A percentile compares a stretch with the other conserved stretches of the same genome.
These are phyloP conservation scores for Perognathus longimembris DNA, from an alignment of 2,113 vertebrate genomes.

Conservation along the genomic window DNA sequence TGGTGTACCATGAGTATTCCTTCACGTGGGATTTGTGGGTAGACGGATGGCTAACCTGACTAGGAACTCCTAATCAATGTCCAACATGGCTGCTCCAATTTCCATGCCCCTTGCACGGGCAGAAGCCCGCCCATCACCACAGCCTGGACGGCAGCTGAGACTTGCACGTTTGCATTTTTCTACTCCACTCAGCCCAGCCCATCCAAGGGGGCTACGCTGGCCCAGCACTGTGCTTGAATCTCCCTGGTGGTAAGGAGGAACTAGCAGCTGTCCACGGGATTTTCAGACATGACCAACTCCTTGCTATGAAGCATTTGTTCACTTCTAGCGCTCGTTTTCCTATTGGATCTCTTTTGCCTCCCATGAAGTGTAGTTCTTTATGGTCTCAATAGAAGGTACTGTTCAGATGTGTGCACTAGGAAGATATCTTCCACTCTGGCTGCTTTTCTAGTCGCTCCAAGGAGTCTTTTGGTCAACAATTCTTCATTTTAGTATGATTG, in stretches of 20 bases:
- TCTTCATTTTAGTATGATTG: slow-evolving; percentile 1
- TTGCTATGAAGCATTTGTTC: background rate
- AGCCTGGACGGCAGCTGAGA: background rate
- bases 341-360: background rate
- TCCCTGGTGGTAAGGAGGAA: background rate
- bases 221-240: background rate
- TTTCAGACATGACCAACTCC: background rate
- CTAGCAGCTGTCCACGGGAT: background rate
- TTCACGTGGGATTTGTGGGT: background rate
- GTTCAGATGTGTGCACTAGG: background rate
- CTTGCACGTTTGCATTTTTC: background rate
- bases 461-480: background rate
- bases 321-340: background rate
- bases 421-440: background rate
- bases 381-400: background rate
- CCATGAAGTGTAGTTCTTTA: background rate
- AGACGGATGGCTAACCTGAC: background rate
- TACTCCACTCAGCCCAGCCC: too few species aligned
- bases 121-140: background rate
- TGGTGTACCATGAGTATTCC: background rate
- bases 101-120: too few species aligned
- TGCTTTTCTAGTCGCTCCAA: background rate
- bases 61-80: background rate
- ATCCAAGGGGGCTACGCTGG: background rate
- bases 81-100: background rate